These are phyloP conservation scores for Tortrix viridana DNA, from an alignment of 2,888 invertebrate species.

Conservation along the genomic window DNA sequence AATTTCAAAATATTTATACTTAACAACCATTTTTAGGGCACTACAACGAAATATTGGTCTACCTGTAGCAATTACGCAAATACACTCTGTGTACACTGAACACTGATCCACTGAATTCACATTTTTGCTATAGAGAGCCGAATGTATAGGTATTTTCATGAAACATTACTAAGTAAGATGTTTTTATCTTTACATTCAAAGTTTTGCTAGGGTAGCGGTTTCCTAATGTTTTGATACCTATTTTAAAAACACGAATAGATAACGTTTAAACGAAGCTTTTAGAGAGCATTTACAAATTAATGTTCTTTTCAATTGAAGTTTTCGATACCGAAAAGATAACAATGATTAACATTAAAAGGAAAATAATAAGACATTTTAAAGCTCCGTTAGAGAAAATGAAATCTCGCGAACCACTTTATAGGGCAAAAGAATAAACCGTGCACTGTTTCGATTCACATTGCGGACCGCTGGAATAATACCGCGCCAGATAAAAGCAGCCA, in stretches of 20 bases:
- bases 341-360: conserved; percentile 18
- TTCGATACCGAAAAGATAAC: conserved; percentile 16
- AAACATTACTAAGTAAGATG: no score
- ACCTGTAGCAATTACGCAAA: no score
- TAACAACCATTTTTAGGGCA: no score
- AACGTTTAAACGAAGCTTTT: background rate
- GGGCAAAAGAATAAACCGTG: conserved; percentile 14
- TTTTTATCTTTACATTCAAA: no score
- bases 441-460: conserved; percentile 21
- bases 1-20: no score
- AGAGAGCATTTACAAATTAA: conserved; percentile 3
- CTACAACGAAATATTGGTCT: no score
- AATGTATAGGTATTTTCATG: no score
- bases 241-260: background rate
- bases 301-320: background rate
- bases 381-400: conserved; percentile 30
- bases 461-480: conserved; percentile 23
- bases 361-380: conserved; percentile 31
- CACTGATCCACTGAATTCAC: no score
- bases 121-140: no score
- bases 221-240: no score
- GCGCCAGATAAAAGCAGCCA: conserved; percentile 13
- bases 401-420: conserved; percentile 14
- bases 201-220: no score
- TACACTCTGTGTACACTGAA: no score